Evolutionary conservation across 1,140 invertebrate genomes (phyloP).

Genomic region (Drosophila pseudoananassae): DNA sequence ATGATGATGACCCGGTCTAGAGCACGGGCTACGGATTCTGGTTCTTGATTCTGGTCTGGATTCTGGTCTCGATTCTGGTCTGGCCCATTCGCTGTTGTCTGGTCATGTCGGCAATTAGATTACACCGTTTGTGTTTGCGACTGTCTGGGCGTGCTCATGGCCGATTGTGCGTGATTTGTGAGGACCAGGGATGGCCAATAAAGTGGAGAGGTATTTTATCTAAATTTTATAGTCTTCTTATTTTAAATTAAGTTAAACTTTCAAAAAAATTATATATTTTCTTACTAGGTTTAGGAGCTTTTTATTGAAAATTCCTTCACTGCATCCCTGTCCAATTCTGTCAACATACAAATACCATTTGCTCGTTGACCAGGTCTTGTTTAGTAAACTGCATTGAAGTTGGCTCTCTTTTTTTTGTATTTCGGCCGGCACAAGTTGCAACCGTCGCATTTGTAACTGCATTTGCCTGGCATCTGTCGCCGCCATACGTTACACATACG

Average conservation of each 20-base stretch:
- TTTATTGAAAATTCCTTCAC: not conserved
- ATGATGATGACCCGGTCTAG: conserved; percentile 12
- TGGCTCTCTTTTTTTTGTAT: conserved; percentile 1
- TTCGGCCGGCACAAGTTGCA: conserved; percentile 26
- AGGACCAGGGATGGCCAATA: conserved; percentile 20
- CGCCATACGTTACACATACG: conserved; percentile 51
- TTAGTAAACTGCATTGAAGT: conserved; percentile 54
- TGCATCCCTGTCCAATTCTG: conserved; percentile 31
- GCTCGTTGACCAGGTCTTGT: conserved; percentile 44
- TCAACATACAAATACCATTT: conserved; percentile 24
- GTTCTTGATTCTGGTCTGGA: conserved; percentile 12
- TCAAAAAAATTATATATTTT: no score
- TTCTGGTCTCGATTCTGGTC: conserved; percentile 11
- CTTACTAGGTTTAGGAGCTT: no score
- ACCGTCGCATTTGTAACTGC: conserved; percentile 36
- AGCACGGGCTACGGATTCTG: conserved; percentile 15
- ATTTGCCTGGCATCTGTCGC: conserved; percentile 28
- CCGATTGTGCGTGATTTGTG: conserved; percentile 48
- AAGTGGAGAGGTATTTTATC: not conserved
- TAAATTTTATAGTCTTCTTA: not conserved
- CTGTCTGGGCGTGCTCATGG: conserved; percentile 37
- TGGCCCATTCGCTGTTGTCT: conserved; percentile 40
- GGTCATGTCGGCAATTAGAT: conserved; percentile 65
- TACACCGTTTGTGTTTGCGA: conserved; percentile 37
- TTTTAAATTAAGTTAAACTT: not conserved